Percentiles rank a stretch among this genome's conserved stretches.
These are phyloP conservation scores for Mya arenaria DNA, from an alignment of 1,140 invertebrate genomes.

Conservation along the genomic window DNA sequence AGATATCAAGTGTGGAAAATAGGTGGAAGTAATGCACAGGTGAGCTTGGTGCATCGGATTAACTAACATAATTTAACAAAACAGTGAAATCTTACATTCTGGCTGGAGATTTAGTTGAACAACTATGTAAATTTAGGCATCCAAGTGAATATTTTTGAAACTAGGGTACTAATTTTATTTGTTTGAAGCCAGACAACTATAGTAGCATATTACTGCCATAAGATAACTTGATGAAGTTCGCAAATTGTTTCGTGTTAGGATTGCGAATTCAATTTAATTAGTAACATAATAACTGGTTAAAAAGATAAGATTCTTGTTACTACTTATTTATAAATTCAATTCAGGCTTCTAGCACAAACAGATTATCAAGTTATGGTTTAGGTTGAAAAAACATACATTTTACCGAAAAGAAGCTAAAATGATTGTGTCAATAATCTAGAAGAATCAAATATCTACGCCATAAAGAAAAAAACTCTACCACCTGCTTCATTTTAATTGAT, in stretches of 20 bases:
- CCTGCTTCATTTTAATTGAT: background rate
- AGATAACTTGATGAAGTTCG: background rate
- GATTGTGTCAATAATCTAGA: background rate
- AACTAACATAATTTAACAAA: too few relatives aligned
- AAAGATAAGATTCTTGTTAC: too few relatives aligned
- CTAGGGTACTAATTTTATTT: background rate
- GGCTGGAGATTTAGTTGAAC: background rate
- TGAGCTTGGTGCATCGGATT: conserved; percentile 49
- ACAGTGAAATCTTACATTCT: background rate
- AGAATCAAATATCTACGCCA: too few relatives aligned
- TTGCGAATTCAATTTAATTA: too few relatives aligned
- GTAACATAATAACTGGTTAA: too few relatives aligned
- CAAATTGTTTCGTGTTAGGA: too few relatives aligned
- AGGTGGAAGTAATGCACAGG: conserved; percentile 84
- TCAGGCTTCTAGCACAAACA: background rate
- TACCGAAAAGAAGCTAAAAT: too few relatives aligned
- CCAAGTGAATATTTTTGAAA: background rate
- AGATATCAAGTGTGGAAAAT: conserved; percentile 81
- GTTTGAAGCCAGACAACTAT: background rate
- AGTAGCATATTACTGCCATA: background rate
- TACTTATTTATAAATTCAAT: too few relatives aligned
- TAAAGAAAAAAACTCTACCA: background rate
- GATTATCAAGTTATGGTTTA: background rate
- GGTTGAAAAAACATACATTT: background rate
- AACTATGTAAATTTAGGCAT: background rate